Percentiles rank a stretch among this genome's conserved stretches.
phyloP scores from a whole-genome alignment of 2,113 vertebrate species.

The Indicator maculatus region DNA sequence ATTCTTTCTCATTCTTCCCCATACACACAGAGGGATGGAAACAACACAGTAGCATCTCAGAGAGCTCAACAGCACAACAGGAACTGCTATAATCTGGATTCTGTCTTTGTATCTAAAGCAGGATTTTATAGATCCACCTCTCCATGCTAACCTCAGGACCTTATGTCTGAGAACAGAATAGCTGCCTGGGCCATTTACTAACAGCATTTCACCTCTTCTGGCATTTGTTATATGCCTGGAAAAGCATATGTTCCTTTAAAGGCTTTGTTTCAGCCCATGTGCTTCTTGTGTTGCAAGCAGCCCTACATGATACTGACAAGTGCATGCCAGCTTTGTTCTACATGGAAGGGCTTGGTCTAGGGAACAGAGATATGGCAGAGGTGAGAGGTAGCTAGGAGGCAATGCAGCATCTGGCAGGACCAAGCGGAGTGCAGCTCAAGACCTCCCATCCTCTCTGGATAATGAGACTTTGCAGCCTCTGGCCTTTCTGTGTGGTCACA shows the following conservation, averaged over 20 bases:
- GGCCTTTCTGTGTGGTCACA: not conserved
- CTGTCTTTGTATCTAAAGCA: not conserved
- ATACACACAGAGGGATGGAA: not conserved
- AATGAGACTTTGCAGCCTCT: not conserved
- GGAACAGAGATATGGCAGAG: not conserved
- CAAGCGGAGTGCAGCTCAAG: not conserved
- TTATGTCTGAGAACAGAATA: not conserved
- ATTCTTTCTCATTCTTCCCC: not conserved
- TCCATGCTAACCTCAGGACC: not conserved
- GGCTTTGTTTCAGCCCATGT: fast-evolving
- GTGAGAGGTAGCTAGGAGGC: not conserved
- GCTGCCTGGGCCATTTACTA: not conserved
- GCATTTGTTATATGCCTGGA: not conserved
- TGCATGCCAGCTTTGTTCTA: not conserved
- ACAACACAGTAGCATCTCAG: not conserved
- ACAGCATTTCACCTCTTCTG: not conserved
- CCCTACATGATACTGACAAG: not conserved
- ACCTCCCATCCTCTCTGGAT: not conserved
- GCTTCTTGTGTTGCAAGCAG: not conserved
- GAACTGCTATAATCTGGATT: not conserved
- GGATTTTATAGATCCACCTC: not conserved
- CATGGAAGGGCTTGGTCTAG: not conserved
- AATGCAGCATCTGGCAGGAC: not conserved
- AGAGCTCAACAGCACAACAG: not conserved
- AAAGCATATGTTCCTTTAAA: not conserved